Conservation (phyloP, 2,888 invertebrate genomes). For the Xylophagus ater region DNA sequence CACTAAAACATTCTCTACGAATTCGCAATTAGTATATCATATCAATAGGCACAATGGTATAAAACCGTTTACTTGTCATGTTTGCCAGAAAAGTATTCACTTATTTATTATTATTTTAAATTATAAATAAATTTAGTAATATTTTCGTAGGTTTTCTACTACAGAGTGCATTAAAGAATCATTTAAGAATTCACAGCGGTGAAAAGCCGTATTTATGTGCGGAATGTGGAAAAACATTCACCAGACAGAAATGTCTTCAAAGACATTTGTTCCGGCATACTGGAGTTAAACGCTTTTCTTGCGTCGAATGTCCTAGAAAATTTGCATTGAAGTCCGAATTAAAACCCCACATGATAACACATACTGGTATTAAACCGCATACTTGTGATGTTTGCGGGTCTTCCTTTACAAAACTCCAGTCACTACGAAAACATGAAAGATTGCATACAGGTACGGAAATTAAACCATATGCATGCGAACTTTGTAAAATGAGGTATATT, state of each 20-base stretch:
- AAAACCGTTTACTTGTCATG: slow-evolving; percentile 39
- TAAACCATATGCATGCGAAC: slow-evolving; percentile 42
- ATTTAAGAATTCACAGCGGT: slow-evolving; percentile 42
- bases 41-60: slow-evolving; percentile 39
- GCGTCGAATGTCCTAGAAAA: slow-evolving; percentile 45
- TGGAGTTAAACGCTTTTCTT: slow-evolving; percentile 43
- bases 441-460: slow-evolving; percentile 45
- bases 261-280: slow-evolving; percentile 47
- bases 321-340: slow-evolving; percentile 46
- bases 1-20: slow-evolving; percentile 45
- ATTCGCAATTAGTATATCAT: slow-evolving; percentile 47
- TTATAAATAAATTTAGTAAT: no score
- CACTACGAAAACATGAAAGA: slow-evolving; percentile 48
- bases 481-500: slow-evolving; percentile 43
- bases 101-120: no score
- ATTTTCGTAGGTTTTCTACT: slow-evolving; percentile 44
- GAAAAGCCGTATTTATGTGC: slow-evolving; percentile 46
- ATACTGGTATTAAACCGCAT: slow-evolving; percentile 47
- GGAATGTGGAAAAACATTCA: slow-evolving; percentile 45
- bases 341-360: slow-evolving; percentile 41
- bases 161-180: slow-evolving; percentile 45
- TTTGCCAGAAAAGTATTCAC: no score
- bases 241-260: slow-evolving; percentile 44
- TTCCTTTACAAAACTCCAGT: slow-evolving; percentile 44
- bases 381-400: slow-evolving; percentile 53